Conservation (phyloP, 37 sponge, comb jelly and placozoan genomes). For the Agelas oroides region DNA sequence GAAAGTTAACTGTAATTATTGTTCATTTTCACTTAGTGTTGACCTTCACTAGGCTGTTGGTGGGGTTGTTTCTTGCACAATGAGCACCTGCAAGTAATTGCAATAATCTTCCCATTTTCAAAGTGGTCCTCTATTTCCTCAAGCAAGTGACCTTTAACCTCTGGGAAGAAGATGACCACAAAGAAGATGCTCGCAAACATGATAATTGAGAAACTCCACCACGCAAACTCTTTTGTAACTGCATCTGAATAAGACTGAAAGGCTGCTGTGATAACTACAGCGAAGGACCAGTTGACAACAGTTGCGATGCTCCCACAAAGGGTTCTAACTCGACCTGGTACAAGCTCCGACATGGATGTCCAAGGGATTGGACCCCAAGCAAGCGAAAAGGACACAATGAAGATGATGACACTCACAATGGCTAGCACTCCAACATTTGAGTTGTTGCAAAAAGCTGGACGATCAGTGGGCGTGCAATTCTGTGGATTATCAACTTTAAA, state of each 20-base stretch:
- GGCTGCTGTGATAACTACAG: constrained; percentile 54
- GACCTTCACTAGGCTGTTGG: too few relatives aligned
- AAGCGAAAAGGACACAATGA: constrained; percentile 75
- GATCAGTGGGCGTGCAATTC: neutral
- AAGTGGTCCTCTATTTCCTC: constrained; percentile 86
- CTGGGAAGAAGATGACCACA: constrained; percentile 85
- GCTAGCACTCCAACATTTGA: constrained; percentile 23
- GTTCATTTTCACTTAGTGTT: too few relatives aligned
- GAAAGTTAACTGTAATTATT: too few relatives aligned
- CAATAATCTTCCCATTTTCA: constrained; percentile 31
- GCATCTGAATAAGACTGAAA: constrained; percentile 27
- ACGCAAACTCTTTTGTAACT: constrained; percentile 42
- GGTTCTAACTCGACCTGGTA: constrained; percentile 73
- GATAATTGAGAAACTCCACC: constrained; percentile 75
- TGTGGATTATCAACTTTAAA: neutral
- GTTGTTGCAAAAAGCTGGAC: neutral
- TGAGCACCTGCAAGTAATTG: neutral
- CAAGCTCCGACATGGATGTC: constrained; percentile 80
- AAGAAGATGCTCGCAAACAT: constrained; percentile 57
- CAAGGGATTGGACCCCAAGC: constrained; percentile 90
- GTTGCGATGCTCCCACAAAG: constrained; percentile 68
- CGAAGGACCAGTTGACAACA: constrained; percentile 70
- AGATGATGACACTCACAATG: constrained; percentile 55
- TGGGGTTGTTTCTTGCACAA: neutral
- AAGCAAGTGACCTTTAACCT: constrained; percentile 85